phyloP scores from a whole-genome alignment of 1,140 invertebrate species.

The Saccostrea echinata region DNA sequence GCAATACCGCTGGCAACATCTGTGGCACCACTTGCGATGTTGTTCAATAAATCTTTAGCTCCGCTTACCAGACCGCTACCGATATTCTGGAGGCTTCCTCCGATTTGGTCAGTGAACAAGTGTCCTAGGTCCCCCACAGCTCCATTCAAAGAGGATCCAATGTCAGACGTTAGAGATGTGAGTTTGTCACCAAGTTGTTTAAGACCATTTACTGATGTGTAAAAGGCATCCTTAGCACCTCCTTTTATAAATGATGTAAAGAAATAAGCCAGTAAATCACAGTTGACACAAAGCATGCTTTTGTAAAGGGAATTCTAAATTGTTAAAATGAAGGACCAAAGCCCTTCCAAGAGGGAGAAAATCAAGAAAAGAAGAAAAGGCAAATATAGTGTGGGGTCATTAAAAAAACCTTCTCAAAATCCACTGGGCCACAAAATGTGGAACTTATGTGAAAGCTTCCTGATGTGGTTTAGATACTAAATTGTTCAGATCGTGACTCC shows the following conservation, averaged over 20 bases:
- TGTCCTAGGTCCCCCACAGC: conserved; percentile 26
- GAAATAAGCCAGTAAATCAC: neutral
- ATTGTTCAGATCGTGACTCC: too few relatives aligned
- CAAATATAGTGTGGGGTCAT: too few relatives aligned
- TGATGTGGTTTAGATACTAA: too few relatives aligned
- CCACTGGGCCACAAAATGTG: too few relatives aligned
- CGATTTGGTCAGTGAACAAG: conserved; percentile 1
- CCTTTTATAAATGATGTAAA: neutral
- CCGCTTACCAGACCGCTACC: conserved; percentile 1
- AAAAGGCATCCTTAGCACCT: neutral
- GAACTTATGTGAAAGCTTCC: too few relatives aligned
- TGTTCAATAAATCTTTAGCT: neutral
- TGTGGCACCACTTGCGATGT: conserved; percentile 9
- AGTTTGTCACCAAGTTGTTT: conserved; percentile 14
- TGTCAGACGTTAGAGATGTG: conserved; percentile 21
- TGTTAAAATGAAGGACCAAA: too few relatives aligned
- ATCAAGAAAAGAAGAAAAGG: too few relatives aligned
- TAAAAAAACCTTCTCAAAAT: too few relatives aligned
- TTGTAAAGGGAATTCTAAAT: too few relatives aligned
- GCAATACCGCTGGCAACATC: conserved; percentile 10
- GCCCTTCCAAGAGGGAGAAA: too few relatives aligned
- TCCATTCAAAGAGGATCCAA: conserved; percentile 1
- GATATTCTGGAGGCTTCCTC: neutral
- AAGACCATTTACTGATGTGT: neutral
- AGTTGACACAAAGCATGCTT: too few relatives aligned